These are phyloP conservation scores for Candoia aspera DNA, from an alignment of 2,113 vertebrate genomes.

Conservation along the genomic window DNA sequence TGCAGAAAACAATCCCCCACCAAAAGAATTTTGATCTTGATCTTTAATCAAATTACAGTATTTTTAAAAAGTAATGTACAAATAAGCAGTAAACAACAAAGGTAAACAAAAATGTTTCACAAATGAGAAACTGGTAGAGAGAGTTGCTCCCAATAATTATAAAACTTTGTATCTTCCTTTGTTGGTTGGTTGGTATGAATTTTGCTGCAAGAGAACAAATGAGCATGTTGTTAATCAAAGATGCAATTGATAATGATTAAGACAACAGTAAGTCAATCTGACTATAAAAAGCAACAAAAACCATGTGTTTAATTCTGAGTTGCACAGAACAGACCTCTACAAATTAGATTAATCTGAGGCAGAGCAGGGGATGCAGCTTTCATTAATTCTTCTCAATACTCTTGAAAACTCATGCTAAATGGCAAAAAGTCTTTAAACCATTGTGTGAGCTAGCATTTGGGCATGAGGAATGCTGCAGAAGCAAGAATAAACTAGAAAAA, in stretches of 20 bases:
- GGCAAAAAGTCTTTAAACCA: not conserved
- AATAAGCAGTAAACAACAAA: constrained; percentile 72
- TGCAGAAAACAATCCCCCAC: constrained; percentile 60
- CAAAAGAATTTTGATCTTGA: constrained; percentile 62
- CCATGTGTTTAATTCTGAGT: not conserved
- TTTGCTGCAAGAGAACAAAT: constrained; percentile 85
- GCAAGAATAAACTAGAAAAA: not conserved
- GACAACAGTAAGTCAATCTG: not conserved
- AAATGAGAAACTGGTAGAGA: constrained; percentile 64
- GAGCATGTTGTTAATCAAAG: constrained; percentile 27
- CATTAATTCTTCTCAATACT: not conserved
- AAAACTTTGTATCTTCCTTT: constrained; percentile 99
- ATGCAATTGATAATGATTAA: constrained; percentile 19
- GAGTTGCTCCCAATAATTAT: constrained; percentile 71
- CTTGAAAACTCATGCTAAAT: not conserved
- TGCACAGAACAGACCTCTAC: not conserved
- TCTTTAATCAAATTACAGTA: constrained; percentile 73
- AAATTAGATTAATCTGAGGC: not conserved
- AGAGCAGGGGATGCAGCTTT: not conserved
- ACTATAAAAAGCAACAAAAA: not conserved
- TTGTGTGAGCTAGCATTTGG: not conserved
- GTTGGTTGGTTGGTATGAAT: constrained; percentile 98
- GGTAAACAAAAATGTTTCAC: constrained; percentile 69
- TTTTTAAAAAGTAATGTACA: constrained; percentile 75
- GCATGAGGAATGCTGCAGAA: not conserved